These are phyloP conservation scores for Dufourea novaeangliae DNA, from an alignment of 1,140 invertebrate species.

Conservation along the genomic window DNA sequence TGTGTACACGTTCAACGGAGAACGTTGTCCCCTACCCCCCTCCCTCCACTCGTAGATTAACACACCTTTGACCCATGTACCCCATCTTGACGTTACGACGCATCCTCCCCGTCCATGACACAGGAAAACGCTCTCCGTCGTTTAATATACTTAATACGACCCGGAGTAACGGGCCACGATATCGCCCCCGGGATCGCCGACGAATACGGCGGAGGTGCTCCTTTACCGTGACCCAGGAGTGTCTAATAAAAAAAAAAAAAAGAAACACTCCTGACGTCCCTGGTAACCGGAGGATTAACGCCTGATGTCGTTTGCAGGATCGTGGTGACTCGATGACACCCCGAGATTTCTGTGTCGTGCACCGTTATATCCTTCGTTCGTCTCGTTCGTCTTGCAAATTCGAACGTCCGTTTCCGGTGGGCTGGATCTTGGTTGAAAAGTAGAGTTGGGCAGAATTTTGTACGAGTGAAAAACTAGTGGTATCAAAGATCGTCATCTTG, in stretches of 20 bases:
- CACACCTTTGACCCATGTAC: background rate
- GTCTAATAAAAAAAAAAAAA: conserved; percentile 21
- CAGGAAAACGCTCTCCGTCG: background rate
- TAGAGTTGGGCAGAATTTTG: no score
- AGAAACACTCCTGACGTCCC: background rate
- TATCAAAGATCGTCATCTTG: no score
- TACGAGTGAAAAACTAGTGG: no score
- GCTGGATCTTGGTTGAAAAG: no score
- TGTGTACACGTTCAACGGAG: conserved; percentile 34
- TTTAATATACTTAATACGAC: conserved; percentile 28
- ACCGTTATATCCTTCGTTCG: background rate
- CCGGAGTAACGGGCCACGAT: conserved; percentile 10
- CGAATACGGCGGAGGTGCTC: background rate
- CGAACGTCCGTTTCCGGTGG: no score
- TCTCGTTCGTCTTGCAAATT: conserved; percentile 26
- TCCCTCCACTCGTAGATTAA: conserved; percentile 20
- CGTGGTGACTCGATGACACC: background rate
- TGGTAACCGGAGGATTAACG: background rate
- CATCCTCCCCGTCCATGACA: background rate
- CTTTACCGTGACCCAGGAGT: background rate
- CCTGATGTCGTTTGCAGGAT: background rate
- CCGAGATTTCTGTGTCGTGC: conserved; percentile 7
- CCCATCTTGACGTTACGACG: conserved; percentile 9
- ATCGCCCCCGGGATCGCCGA: background rate
- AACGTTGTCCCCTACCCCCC: no score